phyloP scores from a whole-genome alignment of 2,797 vertebrate species.

The Cossypha dichroa region DNA sequence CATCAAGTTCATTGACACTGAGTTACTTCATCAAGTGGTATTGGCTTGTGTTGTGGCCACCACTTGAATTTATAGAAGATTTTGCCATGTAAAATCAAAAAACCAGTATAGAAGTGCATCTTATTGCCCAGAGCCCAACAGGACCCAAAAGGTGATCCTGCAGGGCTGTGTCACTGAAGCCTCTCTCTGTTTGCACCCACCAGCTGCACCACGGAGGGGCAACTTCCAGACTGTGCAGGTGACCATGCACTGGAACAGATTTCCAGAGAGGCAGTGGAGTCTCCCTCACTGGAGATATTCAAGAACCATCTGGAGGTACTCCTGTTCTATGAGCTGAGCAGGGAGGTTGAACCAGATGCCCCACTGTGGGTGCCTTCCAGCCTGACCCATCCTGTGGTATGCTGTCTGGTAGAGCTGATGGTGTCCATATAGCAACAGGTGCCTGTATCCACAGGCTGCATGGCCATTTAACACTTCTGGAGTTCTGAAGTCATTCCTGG shows the following conservation, averaged over 20 bases:
- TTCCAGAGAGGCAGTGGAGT: background rate
- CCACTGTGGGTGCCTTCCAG: background rate
- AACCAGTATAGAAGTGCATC: background rate
- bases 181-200: background rate
- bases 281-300: background rate
- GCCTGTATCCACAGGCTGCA: background rate
- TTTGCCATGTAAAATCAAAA: background rate
- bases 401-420: background rate
- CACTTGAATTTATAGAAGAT: background rate
- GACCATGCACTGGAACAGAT: background rate
- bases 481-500: background rate
- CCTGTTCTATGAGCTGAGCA: no score
- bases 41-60: background rate
- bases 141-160: background rate
- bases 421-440: rapidly evolving
- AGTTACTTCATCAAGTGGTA: background rate
- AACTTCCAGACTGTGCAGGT: background rate
- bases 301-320: background rate
- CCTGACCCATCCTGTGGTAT: background rate
- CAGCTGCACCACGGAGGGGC: no score
- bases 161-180: background rate
- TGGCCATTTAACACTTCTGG: background rate
- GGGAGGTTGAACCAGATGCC: background rate
- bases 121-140: background rate
- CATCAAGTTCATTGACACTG: background rate